These are phyloP conservation scores for Tonatia bakeri DNA, from an alignment of 2,113 vertebrate genomes.

Conservation along the genomic window DNA sequence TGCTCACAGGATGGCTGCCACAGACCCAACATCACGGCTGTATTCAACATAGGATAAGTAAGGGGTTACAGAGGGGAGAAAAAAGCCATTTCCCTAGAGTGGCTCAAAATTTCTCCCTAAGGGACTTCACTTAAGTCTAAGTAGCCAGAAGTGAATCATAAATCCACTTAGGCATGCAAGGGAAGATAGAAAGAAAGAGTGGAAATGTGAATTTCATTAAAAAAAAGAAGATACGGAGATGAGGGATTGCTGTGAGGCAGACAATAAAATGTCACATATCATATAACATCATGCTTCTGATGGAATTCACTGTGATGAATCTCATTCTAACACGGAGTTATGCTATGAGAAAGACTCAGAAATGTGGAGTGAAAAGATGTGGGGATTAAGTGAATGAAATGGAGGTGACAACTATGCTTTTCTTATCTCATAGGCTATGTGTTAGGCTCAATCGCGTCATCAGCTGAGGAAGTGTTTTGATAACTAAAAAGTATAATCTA, in stretches of 20 bases:
- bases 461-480: neutral
- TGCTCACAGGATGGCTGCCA: neutral
- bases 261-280: neutral
- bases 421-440: neutral
- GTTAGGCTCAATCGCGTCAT: neutral
- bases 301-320: neutral
- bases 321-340: neutral
- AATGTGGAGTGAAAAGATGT: neutral
- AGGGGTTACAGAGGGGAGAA: neutral
- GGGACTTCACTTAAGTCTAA: neutral
- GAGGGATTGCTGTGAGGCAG: neutral
- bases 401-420: neutral
- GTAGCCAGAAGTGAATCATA: neutral
- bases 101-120: neutral
- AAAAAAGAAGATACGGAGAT: neutral
- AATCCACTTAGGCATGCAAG: neutral
- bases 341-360: neutral
- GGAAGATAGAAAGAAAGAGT: neutral
- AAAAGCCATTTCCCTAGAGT: neutral
- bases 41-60: neutral
- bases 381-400: neutral
- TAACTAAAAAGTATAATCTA: neutral
- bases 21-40: neutral
- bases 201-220: slow-evolving; percentile 6
- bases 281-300: neutral